Conservation (phyloP, 2,797 vertebrate genomes). For the Ispidina picta region DNA sequence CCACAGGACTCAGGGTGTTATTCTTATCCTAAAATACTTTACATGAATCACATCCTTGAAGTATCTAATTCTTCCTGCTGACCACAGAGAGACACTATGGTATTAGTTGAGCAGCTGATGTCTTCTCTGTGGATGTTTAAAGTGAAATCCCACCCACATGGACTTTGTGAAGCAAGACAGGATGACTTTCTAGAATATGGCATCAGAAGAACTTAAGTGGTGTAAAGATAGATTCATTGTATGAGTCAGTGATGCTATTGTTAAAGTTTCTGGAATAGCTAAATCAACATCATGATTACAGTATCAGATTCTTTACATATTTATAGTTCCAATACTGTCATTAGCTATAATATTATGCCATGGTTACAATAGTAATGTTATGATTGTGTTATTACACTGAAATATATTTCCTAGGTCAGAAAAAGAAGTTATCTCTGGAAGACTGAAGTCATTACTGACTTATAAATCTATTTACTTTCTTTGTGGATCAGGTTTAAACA, state of each 20-base stretch:
- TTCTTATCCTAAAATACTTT: background rate
- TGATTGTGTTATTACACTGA: background rate
- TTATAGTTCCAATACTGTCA: background rate
- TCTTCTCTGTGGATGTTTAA: background rate
- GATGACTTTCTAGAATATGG: background rate
- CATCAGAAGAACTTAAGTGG: background rate
- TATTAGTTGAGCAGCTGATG: background rate
- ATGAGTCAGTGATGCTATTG: background rate
- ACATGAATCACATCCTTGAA: background rate
- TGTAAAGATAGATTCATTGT: background rate
- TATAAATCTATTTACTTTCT: background rate
- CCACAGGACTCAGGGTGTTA: fast-evolving
- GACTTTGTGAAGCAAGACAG: background rate
- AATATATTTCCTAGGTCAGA: background rate
- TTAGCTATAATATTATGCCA: background rate
- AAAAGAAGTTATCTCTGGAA: background rate
- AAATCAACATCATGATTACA: background rate
- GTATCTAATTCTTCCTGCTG: background rate
- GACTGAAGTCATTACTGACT: background rate
- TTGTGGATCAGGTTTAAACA: background rate
- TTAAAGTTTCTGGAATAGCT: background rate
- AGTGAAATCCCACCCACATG: background rate
- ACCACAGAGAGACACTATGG: background rate
- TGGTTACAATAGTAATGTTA: background rate
- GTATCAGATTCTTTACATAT: background rate